Evolutionary conservation across 2,888 invertebrate species (phyloP).

Genomic region (Panzeria rudis): DNA sequence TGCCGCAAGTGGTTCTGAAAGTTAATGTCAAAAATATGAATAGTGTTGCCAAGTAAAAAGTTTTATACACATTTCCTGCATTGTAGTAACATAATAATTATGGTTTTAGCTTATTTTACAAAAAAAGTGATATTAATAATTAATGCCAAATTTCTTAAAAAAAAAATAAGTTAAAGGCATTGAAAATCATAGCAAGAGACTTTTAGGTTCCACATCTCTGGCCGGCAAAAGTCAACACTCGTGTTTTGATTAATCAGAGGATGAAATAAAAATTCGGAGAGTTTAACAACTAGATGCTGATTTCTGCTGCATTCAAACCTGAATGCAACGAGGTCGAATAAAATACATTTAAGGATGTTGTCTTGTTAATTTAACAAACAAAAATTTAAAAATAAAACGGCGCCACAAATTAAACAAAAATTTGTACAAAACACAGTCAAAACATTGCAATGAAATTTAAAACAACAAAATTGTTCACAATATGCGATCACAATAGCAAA

Average conservation of each 20-base stretch:
- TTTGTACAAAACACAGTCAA: conserved; percentile 2
- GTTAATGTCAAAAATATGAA: too few species aligned
- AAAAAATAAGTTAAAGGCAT: too few species aligned
- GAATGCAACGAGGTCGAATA: conserved; percentile 59
- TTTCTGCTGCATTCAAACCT: conserved; percentile 30
- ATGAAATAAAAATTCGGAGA: conserved; percentile 31
- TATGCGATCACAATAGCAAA: conserved; percentile 12
- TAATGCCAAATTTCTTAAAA: too few species aligned
- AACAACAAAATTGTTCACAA: conserved; percentile 20
- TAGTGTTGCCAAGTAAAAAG: too few species aligned
- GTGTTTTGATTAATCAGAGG: conserved; percentile 46
- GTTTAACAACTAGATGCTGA: conserved; percentile 31
- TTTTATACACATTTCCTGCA: too few species aligned
- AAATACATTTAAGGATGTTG: conserved; percentile 64
- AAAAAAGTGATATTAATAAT: too few species aligned
- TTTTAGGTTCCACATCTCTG: conserved; percentile 23
- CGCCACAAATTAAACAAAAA: conserved; percentile 54
- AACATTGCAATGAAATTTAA: conserved; percentile 20
- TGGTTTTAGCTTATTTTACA: too few species aligned
- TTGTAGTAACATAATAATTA: too few species aligned
- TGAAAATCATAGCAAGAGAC: not conserved
- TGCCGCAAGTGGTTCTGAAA: too few species aligned
- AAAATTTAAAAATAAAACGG: conserved; percentile 51
- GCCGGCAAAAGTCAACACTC: conserved; percentile 26
- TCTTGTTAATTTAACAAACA: conserved; percentile 36